A percentile compares a stretch with the other conserved stretches of the same genome.
Conservation (phyloP, 2,797 vertebrate species). For the Onychomys leucogaster region DNA sequence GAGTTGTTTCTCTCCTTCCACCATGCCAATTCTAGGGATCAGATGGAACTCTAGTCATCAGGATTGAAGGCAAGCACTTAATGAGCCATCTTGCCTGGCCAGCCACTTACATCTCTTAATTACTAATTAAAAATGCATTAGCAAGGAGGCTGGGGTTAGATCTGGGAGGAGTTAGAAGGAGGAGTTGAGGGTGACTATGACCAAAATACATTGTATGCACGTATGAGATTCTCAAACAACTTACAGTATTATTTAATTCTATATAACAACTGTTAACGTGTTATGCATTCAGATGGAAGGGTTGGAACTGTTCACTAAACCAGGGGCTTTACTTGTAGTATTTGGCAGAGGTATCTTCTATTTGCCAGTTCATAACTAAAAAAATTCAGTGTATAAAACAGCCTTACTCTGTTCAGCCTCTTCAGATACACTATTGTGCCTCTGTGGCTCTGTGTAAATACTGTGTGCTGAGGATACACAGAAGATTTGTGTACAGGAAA, state of each 20-base stretch:
- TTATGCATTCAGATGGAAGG: slow-evolving; percentile 91
- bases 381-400: slow-evolving; percentile 91
- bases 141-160: neutral
- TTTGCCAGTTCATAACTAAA: slow-evolving; percentile 87
- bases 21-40: neutral
- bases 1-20: neutral
- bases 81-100: neutral
- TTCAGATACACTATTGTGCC: slow-evolving; percentile 93
- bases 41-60: too few relatives aligned
- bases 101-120: neutral
- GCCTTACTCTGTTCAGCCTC: slow-evolving; percentile 94
- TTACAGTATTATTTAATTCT: slow-evolving; percentile 71
- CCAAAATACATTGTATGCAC: neutral
- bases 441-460: slow-evolving; percentile 94
- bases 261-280: slow-evolving; percentile 86
- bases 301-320: slow-evolving; percentile 92
- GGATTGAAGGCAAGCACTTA: neutral
- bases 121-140: slow-evolving; percentile 1
- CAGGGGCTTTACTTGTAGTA: slow-evolving; percentile 90
- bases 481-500: slow-evolving; percentile 92
- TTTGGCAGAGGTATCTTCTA: slow-evolving; percentile 87
- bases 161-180: neutral
- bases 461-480: slow-evolving; percentile 94
- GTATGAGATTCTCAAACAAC: neutral
- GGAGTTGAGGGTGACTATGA: neutral